Conservation (phyloP, 2,888 invertebrate genomes). For the Argyresthia albistria region DNA sequence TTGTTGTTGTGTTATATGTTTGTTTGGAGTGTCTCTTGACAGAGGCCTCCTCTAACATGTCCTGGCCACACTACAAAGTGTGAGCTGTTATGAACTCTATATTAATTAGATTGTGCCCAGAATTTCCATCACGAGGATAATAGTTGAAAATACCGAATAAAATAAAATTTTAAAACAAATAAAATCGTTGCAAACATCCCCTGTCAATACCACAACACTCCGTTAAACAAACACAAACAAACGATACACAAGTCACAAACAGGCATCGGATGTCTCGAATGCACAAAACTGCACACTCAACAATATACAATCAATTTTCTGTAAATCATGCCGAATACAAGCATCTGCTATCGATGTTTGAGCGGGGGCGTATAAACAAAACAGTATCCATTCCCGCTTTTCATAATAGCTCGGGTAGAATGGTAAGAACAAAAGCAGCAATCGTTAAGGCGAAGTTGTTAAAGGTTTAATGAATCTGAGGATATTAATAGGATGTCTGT, state of each 20-base stretch:
- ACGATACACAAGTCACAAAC: conserved; percentile 11
- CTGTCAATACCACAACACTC: not conserved
- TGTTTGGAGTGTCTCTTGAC: too few relatives aligned
- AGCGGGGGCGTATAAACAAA: not conserved
- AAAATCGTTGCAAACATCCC: too few relatives aligned
- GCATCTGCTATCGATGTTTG: conserved; percentile 1
- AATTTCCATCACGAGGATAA: too few relatives aligned
- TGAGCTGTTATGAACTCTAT: too few relatives aligned
- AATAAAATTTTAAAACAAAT: too few relatives aligned
- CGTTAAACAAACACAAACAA: conserved; percentile 15
- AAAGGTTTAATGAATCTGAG: conserved; percentile 51
- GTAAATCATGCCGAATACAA: conserved; percentile 22
- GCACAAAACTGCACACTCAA: conserved; percentile 46
- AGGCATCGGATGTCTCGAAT: too few relatives aligned
- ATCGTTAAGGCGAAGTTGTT: too few relatives aligned
- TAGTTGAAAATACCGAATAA: too few relatives aligned
- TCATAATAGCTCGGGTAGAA: not conserved
- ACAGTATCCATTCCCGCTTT: not conserved
- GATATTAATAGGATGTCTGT: conserved; percentile 47
- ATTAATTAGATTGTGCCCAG: too few relatives aligned
- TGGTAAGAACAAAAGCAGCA: not conserved
- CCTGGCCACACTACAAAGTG: too few relatives aligned
- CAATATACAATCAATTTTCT: conserved; percentile 49
- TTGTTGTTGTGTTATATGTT: too few relatives aligned
- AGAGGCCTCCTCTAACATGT: too few relatives aligned